Conservation (phyloP, 2,888 invertebrate genomes). For the Drosophila antonietae region DNA sequence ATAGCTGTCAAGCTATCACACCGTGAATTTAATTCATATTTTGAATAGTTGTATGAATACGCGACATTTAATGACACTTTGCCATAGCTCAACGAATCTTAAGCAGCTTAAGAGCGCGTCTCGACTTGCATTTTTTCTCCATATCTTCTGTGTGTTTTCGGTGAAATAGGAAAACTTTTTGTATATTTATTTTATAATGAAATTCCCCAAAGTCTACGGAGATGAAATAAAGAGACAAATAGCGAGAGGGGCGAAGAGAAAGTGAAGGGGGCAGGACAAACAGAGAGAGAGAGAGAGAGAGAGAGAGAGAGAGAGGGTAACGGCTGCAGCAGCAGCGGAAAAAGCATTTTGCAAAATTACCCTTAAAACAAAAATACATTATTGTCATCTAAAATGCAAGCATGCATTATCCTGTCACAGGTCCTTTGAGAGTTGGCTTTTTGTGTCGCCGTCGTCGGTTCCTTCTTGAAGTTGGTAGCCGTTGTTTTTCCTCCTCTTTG, state of each 20-base stretch:
- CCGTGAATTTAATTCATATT: conserved; percentile 62
- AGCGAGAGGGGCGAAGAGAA: background rate
- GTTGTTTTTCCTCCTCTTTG: conserved; percentile 19
- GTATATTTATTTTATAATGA: conserved; percentile 73
- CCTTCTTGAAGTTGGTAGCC: conserved; percentile 38
- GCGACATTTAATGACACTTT: conserved; percentile 44
- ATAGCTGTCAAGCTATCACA: conserved; percentile 18
- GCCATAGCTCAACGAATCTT: conserved; percentile 20
- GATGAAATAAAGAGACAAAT: conserved; percentile 46
- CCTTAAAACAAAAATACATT: conserved; percentile 83
- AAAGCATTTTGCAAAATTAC: conserved; percentile 81
- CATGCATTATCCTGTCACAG: conserved; percentile 84
- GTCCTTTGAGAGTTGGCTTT: conserved; percentile 82
- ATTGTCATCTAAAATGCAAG: conserved; percentile 84
- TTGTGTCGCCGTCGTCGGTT: conserved; percentile 55
- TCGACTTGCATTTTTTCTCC: conserved; percentile 34
- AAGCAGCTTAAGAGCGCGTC: conserved; percentile 38
- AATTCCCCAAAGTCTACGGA: conserved; percentile 70
- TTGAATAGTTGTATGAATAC: conserved; percentile 66
- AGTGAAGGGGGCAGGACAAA: background rate
- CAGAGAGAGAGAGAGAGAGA: background rate
- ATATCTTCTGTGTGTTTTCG: conserved; percentile 61
- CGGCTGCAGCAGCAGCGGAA: conserved; percentile 42
- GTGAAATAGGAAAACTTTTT: conserved; percentile 68
- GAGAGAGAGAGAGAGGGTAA: background rate